Evolutionary conservation across 2,888 invertebrate species (phyloP), one percentile per base, ranked within the genome.

Genomic region (Drosophila subsilvestris): DNA sequence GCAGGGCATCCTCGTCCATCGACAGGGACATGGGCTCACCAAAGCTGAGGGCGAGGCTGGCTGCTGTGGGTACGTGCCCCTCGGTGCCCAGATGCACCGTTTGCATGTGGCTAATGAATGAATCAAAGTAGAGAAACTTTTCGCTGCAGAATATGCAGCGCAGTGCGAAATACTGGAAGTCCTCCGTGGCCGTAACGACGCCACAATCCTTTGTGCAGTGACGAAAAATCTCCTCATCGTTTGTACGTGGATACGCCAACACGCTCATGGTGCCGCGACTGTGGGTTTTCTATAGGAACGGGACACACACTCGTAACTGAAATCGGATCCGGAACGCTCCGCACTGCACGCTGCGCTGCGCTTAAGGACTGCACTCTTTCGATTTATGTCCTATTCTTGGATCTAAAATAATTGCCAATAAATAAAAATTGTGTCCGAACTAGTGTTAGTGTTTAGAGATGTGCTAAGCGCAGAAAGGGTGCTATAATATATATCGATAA

Each of bases 121-220:
- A 90, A 80, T 90, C 90, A 56, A 90, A 90, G 65, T 90, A 90
- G 18, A 90, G 83, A 79, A 90, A 90, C 73, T 90, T 90, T n/a
- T 90, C 90, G 59, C 80, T 75, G 76, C 90, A 90, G 43, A 83
- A 79, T 5, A 83, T 75, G 50, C 90, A 90, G 18, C 86, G 77
- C 50, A 90, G 66, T 0, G 90, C 90, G 51, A 90, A 90, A 66
- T 84, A 90, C 75, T 90, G 90, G 68, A 89, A 89, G 72, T 90
- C 90, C 63, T 89, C 90, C 7, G 90, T 90, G 56, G 90, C 84
- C 71, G 89, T 88, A 56, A 90, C 90, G 63, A 90, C 79, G 62
- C 90, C 90, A 75, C 90, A 90, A 75, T 90, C 87, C 78, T 89
- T 90, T 74, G 86, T 89, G 76, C 90, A 90, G 57, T 85, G 86